Evolutionary conservation across 2,888 invertebrate species (phyloP).

Genomic region (Drosophila anceps): DNA sequence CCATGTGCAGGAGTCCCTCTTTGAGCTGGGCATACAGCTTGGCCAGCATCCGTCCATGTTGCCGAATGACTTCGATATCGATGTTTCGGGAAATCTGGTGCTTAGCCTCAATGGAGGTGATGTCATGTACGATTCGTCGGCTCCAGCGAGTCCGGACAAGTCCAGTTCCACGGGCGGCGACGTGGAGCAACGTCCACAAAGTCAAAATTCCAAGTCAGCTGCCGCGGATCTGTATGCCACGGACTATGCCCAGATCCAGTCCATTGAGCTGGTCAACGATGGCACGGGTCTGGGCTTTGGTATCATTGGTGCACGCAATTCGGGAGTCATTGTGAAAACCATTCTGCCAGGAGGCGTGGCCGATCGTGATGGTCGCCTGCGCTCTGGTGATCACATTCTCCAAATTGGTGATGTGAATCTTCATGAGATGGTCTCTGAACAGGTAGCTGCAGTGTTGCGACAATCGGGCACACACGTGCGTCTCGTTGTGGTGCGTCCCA

Average conservation of each 20-base stretch:
- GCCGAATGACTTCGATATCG: conserved; percentile 97
- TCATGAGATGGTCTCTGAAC: conserved; percentile 99
- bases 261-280: conserved; percentile 98
- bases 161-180: conserved; percentile 60
- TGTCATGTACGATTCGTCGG: conserved; percentile 86
- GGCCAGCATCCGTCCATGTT: conserved; percentile 96
- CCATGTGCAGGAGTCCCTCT: conserved; percentile 95
- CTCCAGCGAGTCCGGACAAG: conserved; percentile 88
- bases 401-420: conserved; percentile 96
- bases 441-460: conserved; percentile 97
- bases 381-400: conserved; percentile 98
- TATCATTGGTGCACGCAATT: conserved; percentile 98
- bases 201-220: conserved; percentile 87
- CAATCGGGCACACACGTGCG: conserved; percentile 98
- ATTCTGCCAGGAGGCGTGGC: conserved; percentile 99
- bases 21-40: conserved; percentile 94
- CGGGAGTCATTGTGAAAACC: conserved; percentile 99
- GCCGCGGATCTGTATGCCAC: conserved; percentile 91
- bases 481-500: conserved; percentile 96
- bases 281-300: conserved; percentile 99
- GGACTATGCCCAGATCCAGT: conserved; percentile 98
- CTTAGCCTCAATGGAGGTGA: conserved; percentile 88
- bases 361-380: conserved; percentile 97
- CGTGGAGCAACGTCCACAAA: conserved; percentile 87
- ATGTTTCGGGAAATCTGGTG: conserved; percentile 91